A percentile compares a stretch with the other conserved stretches of the same genome.
These are phyloP conservation scores for Chrysomallon squamiferum DNA, from an alignment of 1,140 invertebrate species.

Conservation along the genomic window DNA sequence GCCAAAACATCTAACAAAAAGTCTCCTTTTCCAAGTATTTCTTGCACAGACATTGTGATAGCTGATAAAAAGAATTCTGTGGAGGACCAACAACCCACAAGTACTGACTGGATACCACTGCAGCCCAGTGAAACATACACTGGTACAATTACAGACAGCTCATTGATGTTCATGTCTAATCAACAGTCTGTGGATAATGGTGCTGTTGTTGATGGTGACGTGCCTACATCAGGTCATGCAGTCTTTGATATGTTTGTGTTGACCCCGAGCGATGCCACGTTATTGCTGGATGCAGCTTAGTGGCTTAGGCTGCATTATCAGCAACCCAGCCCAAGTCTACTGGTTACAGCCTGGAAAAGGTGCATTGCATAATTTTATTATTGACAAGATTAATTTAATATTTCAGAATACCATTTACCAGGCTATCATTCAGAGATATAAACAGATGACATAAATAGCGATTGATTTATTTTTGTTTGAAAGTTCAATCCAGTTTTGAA, in stretches of 20 bases:
- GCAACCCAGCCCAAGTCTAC: slow-evolving; percentile 21
- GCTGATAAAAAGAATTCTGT: no score
- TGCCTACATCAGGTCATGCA: neutral
- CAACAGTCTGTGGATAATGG: neutral
- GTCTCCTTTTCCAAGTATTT: no score
- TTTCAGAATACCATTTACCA: no score
- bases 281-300: slow-evolving; percentile 30
- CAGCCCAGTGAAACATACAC: slow-evolving; percentile 11
- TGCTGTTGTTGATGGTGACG: neutral
- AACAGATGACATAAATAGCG: no score
- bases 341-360: slow-evolving; percentile 17
- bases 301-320: slow-evolving; percentile 25
- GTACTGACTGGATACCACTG: slow-evolving; percentile 12
- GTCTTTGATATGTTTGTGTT: slow-evolving; percentile 10
- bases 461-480: no score
- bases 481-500: no score
- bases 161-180: neutral
- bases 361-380: no score
- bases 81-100: neutral
- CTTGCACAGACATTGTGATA: no score
- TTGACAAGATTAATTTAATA: no score
- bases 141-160: neutral
- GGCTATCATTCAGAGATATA: no score
- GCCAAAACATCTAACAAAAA: no score
- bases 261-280: slow-evolving; percentile 23